A percentile compares a stretch with the other conserved stretches of the same genome.
Evolutionary conservation across 2,888 invertebrate species (phyloP).

Genomic region (Diabrotica balteata): DNA sequence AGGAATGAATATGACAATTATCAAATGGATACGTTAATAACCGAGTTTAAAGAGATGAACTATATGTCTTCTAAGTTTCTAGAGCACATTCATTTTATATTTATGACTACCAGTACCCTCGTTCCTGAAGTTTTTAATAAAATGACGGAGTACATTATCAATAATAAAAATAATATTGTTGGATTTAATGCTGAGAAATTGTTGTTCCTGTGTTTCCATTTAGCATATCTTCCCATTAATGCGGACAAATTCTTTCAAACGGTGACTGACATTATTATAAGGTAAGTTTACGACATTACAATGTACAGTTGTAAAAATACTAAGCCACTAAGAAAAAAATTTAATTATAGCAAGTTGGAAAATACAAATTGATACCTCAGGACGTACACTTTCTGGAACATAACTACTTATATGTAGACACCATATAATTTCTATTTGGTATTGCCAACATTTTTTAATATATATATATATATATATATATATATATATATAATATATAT

Average conservation of each 20-base stretch:
- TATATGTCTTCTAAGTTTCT: conserved; percentile 61
- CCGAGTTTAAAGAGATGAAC: conserved; percentile 52
- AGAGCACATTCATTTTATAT: conserved; percentile 59
- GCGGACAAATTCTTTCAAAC: conserved; percentile 55
- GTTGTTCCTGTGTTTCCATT: conserved; percentile 61
- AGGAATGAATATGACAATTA: conserved; percentile 52
- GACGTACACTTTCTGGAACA: no score
- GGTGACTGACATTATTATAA: conserved; percentile 58
- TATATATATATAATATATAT: no score
- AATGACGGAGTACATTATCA: conserved; percentile 60
- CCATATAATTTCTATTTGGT: no score
- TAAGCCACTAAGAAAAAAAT: no score
- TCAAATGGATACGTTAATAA: conserved; percentile 55
- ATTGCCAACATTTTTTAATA: no score
- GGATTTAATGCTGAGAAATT: conserved; percentile 65
- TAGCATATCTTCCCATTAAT: conserved; percentile 63
- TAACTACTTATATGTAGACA: no score
- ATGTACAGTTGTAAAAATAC: no score
- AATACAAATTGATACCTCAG: no score
- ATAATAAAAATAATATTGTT: conserved; percentile 58
- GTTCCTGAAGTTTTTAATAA: conserved; percentile 61
- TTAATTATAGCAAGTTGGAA: no score
- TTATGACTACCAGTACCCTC: conserved; percentile 57
- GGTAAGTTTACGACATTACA: conserved; percentile 52
- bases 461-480: no score